Evolutionary conservation across 2,113 vertebrate species (phyloP), one percentile per base, ranked within the genome.

Genomic region (Probosciger aterrimus): DNA sequence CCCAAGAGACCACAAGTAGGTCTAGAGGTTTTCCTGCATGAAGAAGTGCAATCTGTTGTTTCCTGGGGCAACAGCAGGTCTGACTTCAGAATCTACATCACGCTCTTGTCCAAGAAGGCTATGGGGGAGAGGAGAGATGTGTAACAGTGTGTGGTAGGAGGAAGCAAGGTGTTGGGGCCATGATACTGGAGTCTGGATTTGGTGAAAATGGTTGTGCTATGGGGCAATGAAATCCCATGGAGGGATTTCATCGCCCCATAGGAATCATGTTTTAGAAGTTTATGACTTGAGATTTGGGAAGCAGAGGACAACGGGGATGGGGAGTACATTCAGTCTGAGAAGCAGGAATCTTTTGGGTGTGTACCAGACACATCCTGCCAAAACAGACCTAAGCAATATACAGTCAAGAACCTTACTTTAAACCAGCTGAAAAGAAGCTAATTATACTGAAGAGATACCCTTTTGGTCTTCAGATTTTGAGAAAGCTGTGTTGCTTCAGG

Each of bases 21-120:
- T 46, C 1, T 1, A 76, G 35, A 89, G 5, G 7, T 19, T 31
- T 86, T 63, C 25, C 47, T 69, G 25, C 53, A 78, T 14, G 46
- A 90, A 62, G 44, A 62, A 50, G 5, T 47, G n/a, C 0, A 0
- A 62, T 19, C 27, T 53, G 27, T n/a, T 52, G 10, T 20, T 79
- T 11, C 7, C 0, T 80, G 47, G 15, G 27, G 18, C 19, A 92
- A 63, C 15, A 88, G n/a, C 31, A 84, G 25, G 11, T 59, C 43
- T 62, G 41, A 67, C n/a, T 73, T 78, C 35, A 63, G 47, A 55
- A 74, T 39, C 46, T 57, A 37, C 60, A 39, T 24, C 53, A 68
- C 41, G 17, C 3, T 25, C 5, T 9, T 65, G 27, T 25, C 50
- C 63, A 49, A 33, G 35, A 27, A 30, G 25, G 5, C 39, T 37